Evolutionary conservation across 2,888 invertebrate species (phyloP), one percentile per base, ranked within the genome.

Genomic region (Gastracanthus pulcherrimus): DNA sequence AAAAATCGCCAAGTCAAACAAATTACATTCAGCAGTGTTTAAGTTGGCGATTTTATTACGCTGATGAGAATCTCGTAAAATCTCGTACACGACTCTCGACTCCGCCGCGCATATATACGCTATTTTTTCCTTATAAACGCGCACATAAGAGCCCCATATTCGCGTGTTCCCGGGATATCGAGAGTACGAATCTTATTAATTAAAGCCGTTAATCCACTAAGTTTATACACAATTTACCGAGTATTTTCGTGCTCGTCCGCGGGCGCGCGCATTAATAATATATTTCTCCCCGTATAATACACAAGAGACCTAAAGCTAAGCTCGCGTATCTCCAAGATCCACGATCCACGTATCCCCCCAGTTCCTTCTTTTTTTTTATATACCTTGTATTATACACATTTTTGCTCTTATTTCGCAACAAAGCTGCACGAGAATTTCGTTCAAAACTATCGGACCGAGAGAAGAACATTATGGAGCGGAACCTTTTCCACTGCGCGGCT

Each of bases 41-140:
- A 80, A 80, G 19, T 82, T 62, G 29, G 72, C 82, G 31, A 82
- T 80, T 74, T 80, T 82, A 80, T 80, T 72, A 55, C 67, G 55
- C 71, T 55, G 23, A 55, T 26, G 70, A 64, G 67, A 48, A 55
- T 38, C 69, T 36, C 45, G 70, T 81, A 45, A 67, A 75, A 51
- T 70, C 72, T 66, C 67, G 79, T 72, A 62, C 60, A 64, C 19
- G 41, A 41, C 60, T 41, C 58, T 4, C 48, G 13, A n/a, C 48
- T 19, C 48, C 23, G 13, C 58, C 29, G 4, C 36, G 0, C 1
- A 34, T 4, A 29, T 38, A 23, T 41, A 41, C 23, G 34, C 55
- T 31, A 55, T 66, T 78, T 78, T 76, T 41, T 19, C 19, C 55
- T 26, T 55, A 26, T 1, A 55, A 55, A 26, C 55, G n/a, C 13